These are phyloP conservation scores for Brotogeris chrysoptera DNA, from an alignment of 2,797 vertebrate genomes.

Conservation along the genomic window DNA sequence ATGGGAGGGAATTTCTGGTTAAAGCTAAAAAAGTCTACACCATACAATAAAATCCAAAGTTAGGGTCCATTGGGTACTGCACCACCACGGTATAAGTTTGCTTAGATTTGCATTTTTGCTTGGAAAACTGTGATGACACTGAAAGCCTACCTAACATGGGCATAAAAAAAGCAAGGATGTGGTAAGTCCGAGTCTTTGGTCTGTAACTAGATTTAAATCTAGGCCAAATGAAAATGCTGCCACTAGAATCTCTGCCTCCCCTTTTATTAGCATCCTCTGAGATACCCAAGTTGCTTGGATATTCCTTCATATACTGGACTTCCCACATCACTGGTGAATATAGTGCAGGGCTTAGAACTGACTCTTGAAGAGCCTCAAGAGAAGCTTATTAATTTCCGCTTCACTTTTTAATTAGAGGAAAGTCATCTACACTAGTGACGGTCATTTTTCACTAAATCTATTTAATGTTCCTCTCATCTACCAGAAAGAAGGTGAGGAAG, in stretches of 20 bases:
- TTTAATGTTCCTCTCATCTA: slow-evolving; percentile 13
- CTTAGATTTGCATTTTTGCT: background rate
- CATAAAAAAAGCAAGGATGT: background rate
- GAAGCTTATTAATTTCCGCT: slow-evolving; percentile 29
- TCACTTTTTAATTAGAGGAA: slow-evolving; percentile 54
- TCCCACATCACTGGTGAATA: background rate
- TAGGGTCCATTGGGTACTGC: rapidly evolving
- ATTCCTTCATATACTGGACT: background rate
- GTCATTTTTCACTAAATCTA: slow-evolving; percentile 37
- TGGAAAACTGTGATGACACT: background rate
- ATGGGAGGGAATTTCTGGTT: background rate
- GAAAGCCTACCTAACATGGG: background rate
- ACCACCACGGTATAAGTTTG: background rate
- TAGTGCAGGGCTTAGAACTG: background rate
- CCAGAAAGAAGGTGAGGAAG: background rate
- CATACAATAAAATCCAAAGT: background rate
- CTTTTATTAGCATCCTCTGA: background rate
- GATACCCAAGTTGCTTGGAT: background rate
- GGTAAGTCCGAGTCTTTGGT: background rate
- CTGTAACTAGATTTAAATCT: background rate
- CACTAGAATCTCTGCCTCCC: background rate
- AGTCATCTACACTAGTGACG: background rate
- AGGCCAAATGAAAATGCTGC: background rate
- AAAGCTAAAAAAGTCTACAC: background rate
- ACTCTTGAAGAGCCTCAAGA: background rate